Base-by-base conservation (phyloP, 2,888 invertebrate genomes). In the Hybos culiciformis region DNA sequence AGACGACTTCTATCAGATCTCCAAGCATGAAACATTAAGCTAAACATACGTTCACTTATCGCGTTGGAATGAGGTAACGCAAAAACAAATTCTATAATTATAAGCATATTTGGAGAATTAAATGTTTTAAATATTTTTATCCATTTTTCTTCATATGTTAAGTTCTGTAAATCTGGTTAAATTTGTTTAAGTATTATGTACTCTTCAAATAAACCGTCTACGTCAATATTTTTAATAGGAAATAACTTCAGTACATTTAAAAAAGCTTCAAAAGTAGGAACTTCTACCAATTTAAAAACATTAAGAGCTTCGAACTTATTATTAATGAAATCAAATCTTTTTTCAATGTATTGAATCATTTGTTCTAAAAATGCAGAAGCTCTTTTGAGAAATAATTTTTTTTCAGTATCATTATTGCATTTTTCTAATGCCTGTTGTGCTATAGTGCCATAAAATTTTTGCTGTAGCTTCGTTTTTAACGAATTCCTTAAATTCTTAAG, bases 401-500 rank as follows among this genome's bases (percentile, higher is more conserved):
- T 33, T 33, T 33, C 33, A 33, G 33, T 33, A 33, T 33, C 18
- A 33, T 17, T 33, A 33, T 33, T 33, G 33, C 33, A 33, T 33
- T 33, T 33, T 33, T 33, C 17, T 33, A 33, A 33, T 33, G 33
- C 19, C 19, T 33, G 33, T 33, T 33, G 33, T 9, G 33, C 33
- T 33, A 33, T 33, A 33, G 33, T 33, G 19, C 33, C 33, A 33
- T 33, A 33, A 33, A 33, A 19, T 18, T 33, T 33, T 18, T 33
- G 33, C 33, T 33, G 18, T 33, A 33, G 33, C 33, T 33, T 33
- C 11, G 33, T 18, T 33, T 29, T 29, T 33, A 33, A 18, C 46
- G 24, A 37, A 37, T 42, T 37, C 14, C 21, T 21, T 24, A 42
- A 36, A 36, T 36, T 21, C 18, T 33, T 17, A 33, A 33, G 33